These are phyloP conservation scores for Drosophila prostipennis DNA, from an alignment of 2,888 invertebrate genomes.

Conservation along the genomic window DNA sequence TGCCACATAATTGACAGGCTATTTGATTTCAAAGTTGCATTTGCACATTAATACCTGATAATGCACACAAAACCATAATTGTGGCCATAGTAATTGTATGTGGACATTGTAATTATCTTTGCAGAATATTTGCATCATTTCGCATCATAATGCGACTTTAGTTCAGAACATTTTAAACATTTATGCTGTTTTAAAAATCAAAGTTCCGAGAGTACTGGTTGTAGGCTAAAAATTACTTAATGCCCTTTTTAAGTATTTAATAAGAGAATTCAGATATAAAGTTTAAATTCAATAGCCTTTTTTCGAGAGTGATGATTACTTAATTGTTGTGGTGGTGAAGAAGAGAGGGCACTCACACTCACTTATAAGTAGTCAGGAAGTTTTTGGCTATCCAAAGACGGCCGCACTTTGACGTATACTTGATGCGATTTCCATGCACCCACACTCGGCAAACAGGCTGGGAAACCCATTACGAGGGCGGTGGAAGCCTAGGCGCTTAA, in stretches of 20 bases:
- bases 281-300: no score
- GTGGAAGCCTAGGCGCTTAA: slow-evolving; percentile 5
- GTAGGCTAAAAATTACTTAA: no score
- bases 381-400: neutral
- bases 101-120: slow-evolving; percentile 3
- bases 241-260: no score
- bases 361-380: neutral
- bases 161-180: neutral
- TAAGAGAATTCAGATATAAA: no score
- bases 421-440: slow-evolving; percentile 15
- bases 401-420: slow-evolving; percentile 1
- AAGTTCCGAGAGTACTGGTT: no score
- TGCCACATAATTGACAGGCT: slow-evolving; percentile 1
- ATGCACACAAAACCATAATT: neutral
- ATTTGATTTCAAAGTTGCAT: slow-evolving; percentile 5
- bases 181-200: neutral
- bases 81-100: neutral
- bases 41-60: slow-evolving; percentile 1
- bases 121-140: neutral
- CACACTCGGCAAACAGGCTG: neutral
- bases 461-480: slow-evolving; percentile 14
- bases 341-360: neutral
- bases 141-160: neutral
- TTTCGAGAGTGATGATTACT: no score
- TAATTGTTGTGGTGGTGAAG: no score